Base-by-base conservation (phyloP, 2,113 vertebrate species). In the Manacus vitellinus region DNA sequence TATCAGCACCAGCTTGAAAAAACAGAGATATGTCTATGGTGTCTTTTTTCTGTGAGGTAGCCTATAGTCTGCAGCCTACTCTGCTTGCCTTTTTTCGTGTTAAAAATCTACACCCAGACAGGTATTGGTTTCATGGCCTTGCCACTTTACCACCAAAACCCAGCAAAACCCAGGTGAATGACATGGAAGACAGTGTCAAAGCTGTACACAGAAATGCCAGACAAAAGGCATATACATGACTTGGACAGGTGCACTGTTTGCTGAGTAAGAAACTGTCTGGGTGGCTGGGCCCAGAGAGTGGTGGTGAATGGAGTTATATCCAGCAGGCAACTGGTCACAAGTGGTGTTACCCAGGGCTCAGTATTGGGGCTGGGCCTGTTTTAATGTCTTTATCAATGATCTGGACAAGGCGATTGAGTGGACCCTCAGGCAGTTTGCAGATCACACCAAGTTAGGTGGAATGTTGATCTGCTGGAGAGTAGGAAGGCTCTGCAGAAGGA, bases 1-100 rank as follows among this genome's bases (percentile, higher is more conserved):
- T 90, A 95, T 51, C 88, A 83, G 66, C n/a, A 83, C 19, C 33
- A 77, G 47, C 61, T 31, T 84, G 52, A 61, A 92, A 89, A 68
- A 31, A 17, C 14, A 72, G 49, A 79, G 22, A 75, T 31, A 67
- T 1, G 7, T 61, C 56, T 68, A 24, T 12, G 18, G 41, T 68
- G 31, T 9, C 16, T 80, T 75, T 93, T 79, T 62, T 65, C 63
- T 71, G 37, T 51, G 35, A 80, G 55, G 30, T 3, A 66, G 20
- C 10, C 43, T 35, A 27, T 0, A 54, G 28, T 12, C 46, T 54
- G 61, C 2, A 76, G 59, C 9, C 49, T 66, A 23, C 25, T 31
- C 54, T 58, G 46, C 71, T 79, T 71, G 39, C 9, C 22, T 30
- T 71, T 68, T 68, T 46, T 54, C 17, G 52, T 11, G 35, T 9